Conservation (phyloP, 2,797 vertebrate genomes). For the Poecilia velifera region DNA sequence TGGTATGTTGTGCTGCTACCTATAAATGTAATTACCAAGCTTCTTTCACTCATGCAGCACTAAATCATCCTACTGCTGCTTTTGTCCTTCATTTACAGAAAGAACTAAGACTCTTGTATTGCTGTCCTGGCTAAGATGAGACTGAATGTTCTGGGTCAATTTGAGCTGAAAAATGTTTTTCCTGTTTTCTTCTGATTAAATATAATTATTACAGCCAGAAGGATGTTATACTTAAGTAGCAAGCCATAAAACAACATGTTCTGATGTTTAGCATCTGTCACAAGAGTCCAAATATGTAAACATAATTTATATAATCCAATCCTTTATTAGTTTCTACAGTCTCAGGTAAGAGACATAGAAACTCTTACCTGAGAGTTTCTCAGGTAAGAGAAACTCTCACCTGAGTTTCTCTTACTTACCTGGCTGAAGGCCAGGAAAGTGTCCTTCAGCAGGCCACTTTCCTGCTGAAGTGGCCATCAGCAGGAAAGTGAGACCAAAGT, state of each 20-base stretch:
- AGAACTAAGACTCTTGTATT: neutral
- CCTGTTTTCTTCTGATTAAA: neutral
- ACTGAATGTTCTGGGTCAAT: neutral
- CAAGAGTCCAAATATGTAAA: neutral
- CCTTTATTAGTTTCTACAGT: conserved; percentile 48
- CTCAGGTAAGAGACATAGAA: conserved; percentile 27
- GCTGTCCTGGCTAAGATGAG: neutral
- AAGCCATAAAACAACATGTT: neutral
- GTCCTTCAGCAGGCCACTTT: too few relatives aligned
- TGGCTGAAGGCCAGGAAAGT: too few relatives aligned
- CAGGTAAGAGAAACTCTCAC: too few relatives aligned
- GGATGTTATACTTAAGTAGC: neutral
- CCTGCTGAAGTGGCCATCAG: neutral
- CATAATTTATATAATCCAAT: conserved; percentile 10
- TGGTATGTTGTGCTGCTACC: neutral
- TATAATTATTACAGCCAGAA: neutral
- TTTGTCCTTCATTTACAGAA: neutral
- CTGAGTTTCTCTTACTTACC: too few relatives aligned
- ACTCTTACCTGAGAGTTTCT: too few relatives aligned
- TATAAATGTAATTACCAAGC: neutral
- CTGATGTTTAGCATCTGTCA: neutral
- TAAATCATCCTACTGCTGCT: neutral
- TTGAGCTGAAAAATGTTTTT: neutral
- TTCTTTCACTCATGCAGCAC: neutral
- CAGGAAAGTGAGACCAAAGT: conserved; percentile 12